A percentile compares a stretch with the other conserved stretches of the same genome.
phyloP scores from a whole-genome alignment of 2,113 vertebrate genomes.

The Trogon surrucura region DNA sequence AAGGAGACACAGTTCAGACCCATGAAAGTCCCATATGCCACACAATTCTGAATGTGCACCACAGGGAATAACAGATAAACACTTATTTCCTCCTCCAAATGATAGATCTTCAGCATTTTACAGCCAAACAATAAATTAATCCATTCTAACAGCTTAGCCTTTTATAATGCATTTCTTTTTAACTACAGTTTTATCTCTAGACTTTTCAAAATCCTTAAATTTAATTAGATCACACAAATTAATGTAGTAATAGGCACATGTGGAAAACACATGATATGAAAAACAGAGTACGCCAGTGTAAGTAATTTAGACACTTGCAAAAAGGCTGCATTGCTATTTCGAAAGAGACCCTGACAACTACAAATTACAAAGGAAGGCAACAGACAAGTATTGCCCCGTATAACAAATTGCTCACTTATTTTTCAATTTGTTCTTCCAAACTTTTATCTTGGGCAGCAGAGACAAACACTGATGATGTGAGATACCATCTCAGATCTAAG shows the following conservation, averaged over 20 bases:
- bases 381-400: not conserved
- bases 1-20: not conserved
- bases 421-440: slow-evolving; percentile 62
- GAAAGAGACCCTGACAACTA: slow-evolving; percentile 45
- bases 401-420: slow-evolving; percentile 59
- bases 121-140: not conserved
- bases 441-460: slow-evolving; percentile 56
- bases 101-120: not conserved
- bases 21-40: not conserved
- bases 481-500: slow-evolving; percentile 3
- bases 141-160: not conserved
- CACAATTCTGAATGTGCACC: not conserved
- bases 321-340: not conserved
- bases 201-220: not conserved
- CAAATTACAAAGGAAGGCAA: slow-evolving; percentile 47
- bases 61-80: not conserved
- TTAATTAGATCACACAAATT: slow-evolving; percentile 28
- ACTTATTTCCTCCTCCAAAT: not conserved
- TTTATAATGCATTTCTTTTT: not conserved
- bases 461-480: slow-evolving; percentile 20
- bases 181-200: not conserved
- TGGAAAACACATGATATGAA: not conserved
- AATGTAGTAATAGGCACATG: not conserved
- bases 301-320: slow-evolving; percentile 35
- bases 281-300: not conserved